phyloP scores from a whole-genome alignment of 2,113 vertebrate species.

The Periophthalmus modestus region DNA sequence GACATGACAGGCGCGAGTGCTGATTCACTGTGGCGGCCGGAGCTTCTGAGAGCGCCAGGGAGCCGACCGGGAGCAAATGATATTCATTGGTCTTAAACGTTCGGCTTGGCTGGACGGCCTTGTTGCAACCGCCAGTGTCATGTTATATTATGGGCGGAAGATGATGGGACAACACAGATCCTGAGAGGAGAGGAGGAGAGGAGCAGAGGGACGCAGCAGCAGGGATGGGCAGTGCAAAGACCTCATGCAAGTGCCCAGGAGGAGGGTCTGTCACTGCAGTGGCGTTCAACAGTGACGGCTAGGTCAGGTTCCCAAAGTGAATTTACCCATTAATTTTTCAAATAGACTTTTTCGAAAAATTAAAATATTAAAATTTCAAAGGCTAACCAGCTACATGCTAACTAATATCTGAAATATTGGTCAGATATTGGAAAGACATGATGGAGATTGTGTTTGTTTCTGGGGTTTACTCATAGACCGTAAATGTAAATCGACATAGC shows the following conservation, averaged over 20 bases:
- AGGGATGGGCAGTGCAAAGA: conserved; percentile 28
- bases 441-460: not conserved
- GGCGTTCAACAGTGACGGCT: too few relatives aligned
- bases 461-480: not conserved
- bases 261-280: not conserved
- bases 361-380: too few relatives aligned
- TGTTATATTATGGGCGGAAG: conserved; percentile 78
- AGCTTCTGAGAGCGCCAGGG: conserved; percentile 64
- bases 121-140: conserved; percentile 74
- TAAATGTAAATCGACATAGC: too few relatives aligned
- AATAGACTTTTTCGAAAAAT: too few relatives aligned
- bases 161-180: conserved; percentile 61
- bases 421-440: not conserved
- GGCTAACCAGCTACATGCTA: too few relatives aligned
- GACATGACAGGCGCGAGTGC: conserved; percentile 70
- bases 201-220: conserved; percentile 14
- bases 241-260: conserved; percentile 12
- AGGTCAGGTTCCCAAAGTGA: too few relatives aligned
- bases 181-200: conserved; percentile 30
- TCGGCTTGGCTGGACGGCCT: conserved; percentile 66
- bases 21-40: conserved; percentile 73
- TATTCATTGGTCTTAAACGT: conserved; percentile 81
- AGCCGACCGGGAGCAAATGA: conserved; percentile 76
- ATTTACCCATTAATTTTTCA: too few relatives aligned
- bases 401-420: too few relatives aligned